Base-by-base conservation (phyloP, 2,113 vertebrate species). In the Ictalurus furcatus region DNA sequence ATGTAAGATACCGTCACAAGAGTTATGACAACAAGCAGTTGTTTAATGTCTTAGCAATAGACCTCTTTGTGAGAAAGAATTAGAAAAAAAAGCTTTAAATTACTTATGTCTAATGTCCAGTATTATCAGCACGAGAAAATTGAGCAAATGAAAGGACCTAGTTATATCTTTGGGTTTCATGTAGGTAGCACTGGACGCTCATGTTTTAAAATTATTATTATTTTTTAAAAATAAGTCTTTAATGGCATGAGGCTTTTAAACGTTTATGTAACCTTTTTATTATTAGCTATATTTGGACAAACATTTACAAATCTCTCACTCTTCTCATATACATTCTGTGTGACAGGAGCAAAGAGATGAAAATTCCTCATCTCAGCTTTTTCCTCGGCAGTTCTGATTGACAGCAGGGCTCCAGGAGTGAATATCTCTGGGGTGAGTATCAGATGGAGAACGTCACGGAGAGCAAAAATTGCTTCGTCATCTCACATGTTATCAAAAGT, bases 381-480 rank as follows among this genome's bases (percentile, higher is more conserved):
- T 84, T 84, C 25, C 85, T 90, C 91, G 73, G 48, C 37, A 52
- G 16, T 65, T 91, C 89, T 94, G 94, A 95, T 91, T 93, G 96
- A 95, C 94, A 95, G 90, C 79, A 90, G 94, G 95, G 95, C 94
- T 93, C 93, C 90, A 86, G 89, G 89, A 93, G 92, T 93, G 92
- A 80, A 44, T 73, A 37, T 21, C 12, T 79, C 44, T 28, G 44
- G 11, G 44, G 4, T 79, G n/a, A 94, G 95, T 93, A 92, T 95
- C 93, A 94, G 93, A 93, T 92, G 94, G 89, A 93, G 92, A 94
- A 92, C 87, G 71, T 69, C 81, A 44, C 73, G 89, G 90, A 90
- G 93, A 92, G 92, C 91, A 87, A 92, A 95, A 94, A 61, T 90
- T 89, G 92, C 94, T 95, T 94, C 94, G 96, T 96, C 96, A 95